A percentile compares a stretch with the other conserved stretches of the same genome.
Conservation (phyloP, 2,888 invertebrate genomes). For the Hirtodrosophila trivittata region DNA sequence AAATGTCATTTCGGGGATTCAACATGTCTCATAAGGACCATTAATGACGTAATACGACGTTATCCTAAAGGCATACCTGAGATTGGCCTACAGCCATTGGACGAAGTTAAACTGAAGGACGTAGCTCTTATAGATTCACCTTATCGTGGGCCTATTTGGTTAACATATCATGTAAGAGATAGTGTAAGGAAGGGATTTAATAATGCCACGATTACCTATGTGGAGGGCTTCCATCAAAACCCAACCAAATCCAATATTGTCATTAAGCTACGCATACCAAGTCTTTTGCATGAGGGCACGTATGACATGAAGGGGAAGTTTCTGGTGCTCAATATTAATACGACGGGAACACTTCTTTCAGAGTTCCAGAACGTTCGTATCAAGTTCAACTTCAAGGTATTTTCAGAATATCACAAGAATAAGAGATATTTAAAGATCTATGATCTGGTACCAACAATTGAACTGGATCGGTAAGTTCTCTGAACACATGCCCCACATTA, state of each 20-base stretch:
- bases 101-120: constrained; percentile 17
- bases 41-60: constrained; percentile 42
- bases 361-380: constrained; percentile 57
- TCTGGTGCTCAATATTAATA: constrained; percentile 41
- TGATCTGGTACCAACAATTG: constrained; percentile 42
- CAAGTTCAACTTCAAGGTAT: constrained; percentile 38
- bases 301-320: constrained; percentile 37
- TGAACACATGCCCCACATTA: too few relatives aligned
- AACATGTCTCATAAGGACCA: constrained; percentile 35
- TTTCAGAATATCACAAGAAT: constrained; percentile 49
- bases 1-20: constrained; percentile 56
- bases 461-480: constrained; percentile 67
- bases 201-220: constrained; percentile 49
- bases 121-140: constrained; percentile 4
- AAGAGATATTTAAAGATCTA: constrained; percentile 57
- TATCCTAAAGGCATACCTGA: constrained; percentile 54
- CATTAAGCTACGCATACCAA: constrained; percentile 49
- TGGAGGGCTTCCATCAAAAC: constrained; percentile 58
- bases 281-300: constrained; percentile 29
- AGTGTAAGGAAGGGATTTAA: constrained; percentile 45
- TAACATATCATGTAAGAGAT: constrained; percentile 27
- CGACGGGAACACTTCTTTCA: constrained; percentile 48
- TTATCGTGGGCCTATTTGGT: constrained; percentile 37
- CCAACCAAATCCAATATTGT: constrained; percentile 51
- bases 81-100: constrained; percentile 49